These are phyloP conservation scores for Gymnothorax reevesii DNA, from an alignment of 2,797 vertebrate genomes.

Conservation along the genomic window DNA sequence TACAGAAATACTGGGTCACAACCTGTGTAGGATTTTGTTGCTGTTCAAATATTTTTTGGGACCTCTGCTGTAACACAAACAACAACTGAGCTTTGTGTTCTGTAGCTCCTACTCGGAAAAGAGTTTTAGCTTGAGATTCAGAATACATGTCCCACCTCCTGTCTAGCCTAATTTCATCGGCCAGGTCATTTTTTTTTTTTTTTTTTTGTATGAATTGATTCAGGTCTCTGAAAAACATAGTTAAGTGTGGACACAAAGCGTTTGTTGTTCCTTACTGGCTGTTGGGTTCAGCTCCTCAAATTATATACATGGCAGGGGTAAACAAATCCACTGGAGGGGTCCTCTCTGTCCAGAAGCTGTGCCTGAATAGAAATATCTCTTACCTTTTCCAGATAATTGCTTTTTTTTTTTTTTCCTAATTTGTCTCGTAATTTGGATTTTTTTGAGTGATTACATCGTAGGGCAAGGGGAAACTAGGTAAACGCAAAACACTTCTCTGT, in stretches of 20 bases:
- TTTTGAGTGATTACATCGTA: too few relatives aligned
- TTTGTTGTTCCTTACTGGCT: neutral
- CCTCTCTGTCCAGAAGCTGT: neutral
- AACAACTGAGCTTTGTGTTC: neutral
- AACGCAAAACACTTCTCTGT: too few relatives aligned
- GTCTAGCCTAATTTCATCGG: neutral
- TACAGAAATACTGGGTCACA: neutral
- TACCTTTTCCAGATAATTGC: too few relatives aligned
- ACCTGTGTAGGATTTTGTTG: too few relatives aligned
- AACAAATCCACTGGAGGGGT: neutral
- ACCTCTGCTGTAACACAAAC: neutral
- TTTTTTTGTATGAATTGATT: neutral
- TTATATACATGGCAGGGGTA: neutral
- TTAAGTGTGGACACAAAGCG: neutral
- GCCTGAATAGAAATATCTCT: neutral
- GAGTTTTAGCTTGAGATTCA: neutral
- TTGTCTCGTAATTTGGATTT: too few relatives aligned
- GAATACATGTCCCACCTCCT: neutral
- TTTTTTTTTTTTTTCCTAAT: too few relatives aligned
- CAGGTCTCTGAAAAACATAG: neutral
- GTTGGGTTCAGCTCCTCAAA: neutral
- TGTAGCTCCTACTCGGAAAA: neutral
- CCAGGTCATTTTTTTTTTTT: neutral
- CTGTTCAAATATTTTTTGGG: too few relatives aligned
- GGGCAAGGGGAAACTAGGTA: too few relatives aligned